Base-by-base conservation (phyloP, 2,888 invertebrate species). In the Cyclophora albipunctata region DNA sequence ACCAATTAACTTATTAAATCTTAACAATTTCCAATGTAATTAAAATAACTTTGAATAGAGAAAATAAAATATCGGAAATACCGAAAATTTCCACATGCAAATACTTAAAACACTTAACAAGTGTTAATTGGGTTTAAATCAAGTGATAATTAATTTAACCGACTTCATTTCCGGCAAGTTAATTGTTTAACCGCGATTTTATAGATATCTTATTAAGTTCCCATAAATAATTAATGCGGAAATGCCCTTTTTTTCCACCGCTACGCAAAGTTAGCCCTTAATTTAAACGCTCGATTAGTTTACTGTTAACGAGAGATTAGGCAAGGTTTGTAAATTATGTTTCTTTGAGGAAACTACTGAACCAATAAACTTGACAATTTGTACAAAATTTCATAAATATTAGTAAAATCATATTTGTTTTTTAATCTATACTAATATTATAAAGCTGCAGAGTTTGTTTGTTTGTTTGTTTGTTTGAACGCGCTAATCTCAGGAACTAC, bases 201-300 rank as follows among this genome's bases (percentile, higher is more conserved):
- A 45, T 53, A 52, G 51, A 7, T 45, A 41, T 45, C 35, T 6
- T 43, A 42, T 48, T 37, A 45, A 50, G 46, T 57, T 57, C 61
- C 56, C 56, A 55, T 48, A 59, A 51, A 57, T 40, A 58, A 48
- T 47, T 56, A 52, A 61, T 51, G 42, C 57, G 57, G 61, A 61
- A 59, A 58, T 50, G 55, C 54, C 53, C 61, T 51, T 43, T 42
- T 20, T 34, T 56, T 57, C 47, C 47, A 49, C 52, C 45, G 49
- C 40, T 45, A 43, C 42, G 44, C 34, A 40, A 35, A 53, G 45
- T 45, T 46, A 49, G 53, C 54, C 57, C 52, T 57, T 51, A 43
- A 45, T 51, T 54, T 53, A 53, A 52, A 55, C 57, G 54, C 53
- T 55, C 48, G 48, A 60, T 58, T 58, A 51, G 48, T 62, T 56